Conservation (phyloP, 1,140 invertebrate species). For the Telenomus remus region DNA sequence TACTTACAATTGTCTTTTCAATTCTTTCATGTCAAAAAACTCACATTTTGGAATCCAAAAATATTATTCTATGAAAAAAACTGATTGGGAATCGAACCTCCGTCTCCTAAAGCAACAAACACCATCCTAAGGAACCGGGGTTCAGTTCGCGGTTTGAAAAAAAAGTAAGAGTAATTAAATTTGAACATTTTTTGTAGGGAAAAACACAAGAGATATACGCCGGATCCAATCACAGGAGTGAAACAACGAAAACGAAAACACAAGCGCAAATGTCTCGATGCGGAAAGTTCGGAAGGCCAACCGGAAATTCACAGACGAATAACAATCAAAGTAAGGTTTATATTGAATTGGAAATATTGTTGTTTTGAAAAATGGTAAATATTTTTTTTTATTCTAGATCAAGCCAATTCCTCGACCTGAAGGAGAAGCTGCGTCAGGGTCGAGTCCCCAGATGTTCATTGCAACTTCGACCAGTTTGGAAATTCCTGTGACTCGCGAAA, state of each 20-base stretch:
- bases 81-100: too few relatives aligned
- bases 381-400: conserved; percentile 73
- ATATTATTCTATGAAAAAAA: too few relatives aligned
- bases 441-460: conserved; percentile 82
- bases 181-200: conserved; percentile 63
- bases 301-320: conserved; percentile 81
- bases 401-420: conserved; percentile 87
- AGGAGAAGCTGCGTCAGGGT: conserved; percentile 78
- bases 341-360: not conserved
- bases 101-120: too few relatives aligned
- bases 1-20: too few relatives aligned
- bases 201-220: conserved; percentile 73
- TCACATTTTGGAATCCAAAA: too few relatives aligned
- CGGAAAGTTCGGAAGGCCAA: conserved; percentile 77
- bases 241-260: conserved; percentile 74
- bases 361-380: too few relatives aligned
- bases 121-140: too few relatives aligned
- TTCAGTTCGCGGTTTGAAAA: too few relatives aligned
- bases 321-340: conserved; percentile 81
- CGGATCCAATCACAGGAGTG: conserved; percentile 72
- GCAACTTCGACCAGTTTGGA: conserved; percentile 83
- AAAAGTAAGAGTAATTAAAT: too few relatives aligned
- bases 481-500: conserved; percentile 74
- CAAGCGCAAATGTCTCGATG: conserved; percentile 82
- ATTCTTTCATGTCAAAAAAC: too few relatives aligned